Conservation (phyloP, 2,797 vertebrate genomes). For the Propithecus deckenii region DNA sequence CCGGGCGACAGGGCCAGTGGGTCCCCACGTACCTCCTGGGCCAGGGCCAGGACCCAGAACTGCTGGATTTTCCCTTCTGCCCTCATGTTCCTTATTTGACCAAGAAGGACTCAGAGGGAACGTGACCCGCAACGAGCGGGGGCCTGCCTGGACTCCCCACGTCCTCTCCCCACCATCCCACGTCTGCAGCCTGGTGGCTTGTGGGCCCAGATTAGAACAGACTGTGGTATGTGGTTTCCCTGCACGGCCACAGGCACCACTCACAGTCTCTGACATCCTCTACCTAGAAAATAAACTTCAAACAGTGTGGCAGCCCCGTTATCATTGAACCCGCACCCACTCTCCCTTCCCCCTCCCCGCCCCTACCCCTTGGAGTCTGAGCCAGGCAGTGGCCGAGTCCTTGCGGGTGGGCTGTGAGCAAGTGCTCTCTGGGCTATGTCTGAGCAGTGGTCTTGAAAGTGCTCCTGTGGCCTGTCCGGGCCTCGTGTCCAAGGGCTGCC, state of each 20-base stretch:
- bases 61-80: not conserved
- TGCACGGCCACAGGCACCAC: too few species aligned
- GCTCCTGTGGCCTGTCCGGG: too few species aligned
- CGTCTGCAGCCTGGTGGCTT: not conserved
- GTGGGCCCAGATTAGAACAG: too few species aligned
- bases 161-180: not conserved
- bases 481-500: rapidly evolving
- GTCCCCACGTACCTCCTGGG: not conserved
- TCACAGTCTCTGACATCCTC: not conserved
- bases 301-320: rapidly evolving
- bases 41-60: not conserved
- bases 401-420: rapidly evolving
- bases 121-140: not conserved
- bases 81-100: not conserved
- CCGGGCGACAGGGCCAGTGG: not conserved
- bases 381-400: not conserved
- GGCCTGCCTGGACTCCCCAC: too few species aligned
- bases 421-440: rapidly evolving
- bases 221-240: too few species aligned
- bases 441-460: too few species aligned
- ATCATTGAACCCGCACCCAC: rapidly evolving
- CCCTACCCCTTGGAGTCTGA: rapidly evolving
- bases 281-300: not conserved
- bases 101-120: not conserved
- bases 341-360: too few species aligned